A percentile compares a stretch with the other conserved stretches of the same genome.
These are phyloP conservation scores for Synergus japonicus DNA, from an alignment of 2,888 invertebrate genomes.

Conservation along the genomic window DNA sequence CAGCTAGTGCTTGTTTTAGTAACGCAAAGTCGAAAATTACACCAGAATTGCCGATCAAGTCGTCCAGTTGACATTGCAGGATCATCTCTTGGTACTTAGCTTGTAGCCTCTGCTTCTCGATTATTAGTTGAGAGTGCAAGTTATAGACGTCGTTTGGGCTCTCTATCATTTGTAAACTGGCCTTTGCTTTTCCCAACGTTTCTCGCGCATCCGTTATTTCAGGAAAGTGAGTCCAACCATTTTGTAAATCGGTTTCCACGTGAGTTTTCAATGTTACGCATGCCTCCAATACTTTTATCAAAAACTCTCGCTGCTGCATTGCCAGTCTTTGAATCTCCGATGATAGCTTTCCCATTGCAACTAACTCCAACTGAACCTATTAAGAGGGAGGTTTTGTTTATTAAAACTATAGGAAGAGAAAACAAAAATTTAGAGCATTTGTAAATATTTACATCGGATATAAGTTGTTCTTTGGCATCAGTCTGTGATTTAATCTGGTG, in stretches of 20 bases:
- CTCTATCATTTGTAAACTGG: conserved; percentile 81
- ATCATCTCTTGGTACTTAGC: conserved; percentile 86
- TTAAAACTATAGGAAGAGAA: conserved; percentile 18
- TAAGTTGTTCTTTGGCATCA: conserved; percentile 84
- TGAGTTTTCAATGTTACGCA: conserved; percentile 86
- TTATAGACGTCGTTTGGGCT: conserved; percentile 82
- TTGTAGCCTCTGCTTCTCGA: conserved; percentile 84
- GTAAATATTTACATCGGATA: conserved; percentile 79
- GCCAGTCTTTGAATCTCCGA: conserved; percentile 85
- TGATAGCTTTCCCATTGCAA: conserved; percentile 84
- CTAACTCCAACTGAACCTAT: conserved; percentile 82
- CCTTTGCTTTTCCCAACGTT: conserved; percentile 81
- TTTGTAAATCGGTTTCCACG: conserved; percentile 86
- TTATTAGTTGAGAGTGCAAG: conserved; percentile 81
- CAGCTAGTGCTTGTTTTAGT: conserved; percentile 83
- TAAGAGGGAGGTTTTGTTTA: conserved; percentile 4
- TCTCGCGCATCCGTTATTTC: conserved; percentile 84
- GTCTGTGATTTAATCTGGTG: conserved; percentile 84
- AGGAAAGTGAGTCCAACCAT: conserved; percentile 82
- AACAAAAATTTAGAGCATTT: conserved; percentile 15
- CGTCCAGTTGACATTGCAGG: conserved; percentile 85
- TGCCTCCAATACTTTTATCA: conserved; percentile 86
- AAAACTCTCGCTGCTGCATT: conserved; percentile 85
- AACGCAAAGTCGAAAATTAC: conserved; percentile 84
- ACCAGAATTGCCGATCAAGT: conserved; percentile 83